Evolutionary conservation across 2,888 invertebrate genomes (phyloP).

Genomic region (Mythimna vitellina): DNA sequence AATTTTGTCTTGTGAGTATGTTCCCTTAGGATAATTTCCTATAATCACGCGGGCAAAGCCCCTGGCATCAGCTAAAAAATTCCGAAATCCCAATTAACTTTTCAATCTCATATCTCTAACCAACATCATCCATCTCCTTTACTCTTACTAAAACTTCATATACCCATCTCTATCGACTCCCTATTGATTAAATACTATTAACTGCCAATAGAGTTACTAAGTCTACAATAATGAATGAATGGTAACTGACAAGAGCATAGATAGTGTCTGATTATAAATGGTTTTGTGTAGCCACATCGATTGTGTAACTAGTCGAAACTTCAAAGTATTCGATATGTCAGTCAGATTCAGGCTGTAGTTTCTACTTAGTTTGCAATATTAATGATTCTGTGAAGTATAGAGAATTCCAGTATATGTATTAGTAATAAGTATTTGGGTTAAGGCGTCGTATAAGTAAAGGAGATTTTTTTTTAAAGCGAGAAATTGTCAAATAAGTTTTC

Average conservation of each 20-base stretch:
- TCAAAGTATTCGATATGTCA: conserved; percentile 29
- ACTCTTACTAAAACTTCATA: not conserved
- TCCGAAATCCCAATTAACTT: conserved; percentile 1
- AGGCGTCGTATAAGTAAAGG: too few species aligned
- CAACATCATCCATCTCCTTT: conserved; percentile 1
- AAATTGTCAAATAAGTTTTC: too few species aligned
- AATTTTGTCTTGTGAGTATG: too few species aligned
- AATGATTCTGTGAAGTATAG: not conserved
- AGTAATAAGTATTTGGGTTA: too few species aligned
- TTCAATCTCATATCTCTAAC: not conserved
- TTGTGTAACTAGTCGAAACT: conserved; percentile 37
- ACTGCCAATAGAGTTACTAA: conserved; percentile 24
- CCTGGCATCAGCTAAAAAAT: not conserved
- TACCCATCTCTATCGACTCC: conserved; percentile 8
- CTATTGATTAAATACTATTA: conserved; percentile 51
- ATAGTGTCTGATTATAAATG: conserved; percentile 50
- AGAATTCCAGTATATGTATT: too few species aligned
- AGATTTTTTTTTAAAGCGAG: too few species aligned
- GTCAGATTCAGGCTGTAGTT: conserved; percentile 14
- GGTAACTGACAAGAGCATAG: conserved; percentile 48
- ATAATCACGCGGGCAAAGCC: too few species aligned
- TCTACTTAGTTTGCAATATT: not conserved
- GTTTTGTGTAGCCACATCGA: conserved; percentile 43
- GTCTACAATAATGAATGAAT: conserved; percentile 41
- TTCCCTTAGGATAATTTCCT: too few species aligned